phyloP scores from a whole-genome alignment of 2,797 vertebrate genomes.

The Danionella dracula region DNA sequence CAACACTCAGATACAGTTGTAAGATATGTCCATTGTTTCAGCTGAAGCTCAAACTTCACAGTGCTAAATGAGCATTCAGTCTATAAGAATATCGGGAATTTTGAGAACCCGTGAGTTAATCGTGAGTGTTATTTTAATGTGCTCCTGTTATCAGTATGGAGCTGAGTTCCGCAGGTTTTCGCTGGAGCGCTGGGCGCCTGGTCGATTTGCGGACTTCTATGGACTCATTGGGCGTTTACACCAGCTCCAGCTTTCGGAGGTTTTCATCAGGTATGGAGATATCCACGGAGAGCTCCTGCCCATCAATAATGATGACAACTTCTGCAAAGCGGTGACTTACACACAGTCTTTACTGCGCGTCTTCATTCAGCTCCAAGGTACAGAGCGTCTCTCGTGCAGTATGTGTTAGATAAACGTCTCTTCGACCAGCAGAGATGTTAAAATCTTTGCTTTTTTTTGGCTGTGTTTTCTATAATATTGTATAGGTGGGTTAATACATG shows the following conservation, averaged over 20 bases:
- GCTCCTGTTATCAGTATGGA: constrained; percentile 65
- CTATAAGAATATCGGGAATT: no score
- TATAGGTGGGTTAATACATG: no score
- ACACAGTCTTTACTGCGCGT: constrained; percentile 75
- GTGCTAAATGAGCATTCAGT: no score
- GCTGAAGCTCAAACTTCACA: not conserved
- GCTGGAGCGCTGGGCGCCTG: constrained; percentile 74
- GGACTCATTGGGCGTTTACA: constrained; percentile 75
- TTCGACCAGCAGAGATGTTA: no score
- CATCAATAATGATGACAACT: constrained; percentile 84
- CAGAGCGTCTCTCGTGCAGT: not conserved
- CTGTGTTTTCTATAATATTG: no score
- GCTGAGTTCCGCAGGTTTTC: constrained; percentile 84
- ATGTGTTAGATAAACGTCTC: no score
- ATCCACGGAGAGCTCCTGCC: constrained; percentile 81
- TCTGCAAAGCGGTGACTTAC: constrained; percentile 80
- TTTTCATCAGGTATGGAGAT: constrained; percentile 78
- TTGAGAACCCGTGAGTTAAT: no score
- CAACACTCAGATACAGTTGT: not conserved
- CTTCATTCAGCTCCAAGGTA: constrained; percentile 84
- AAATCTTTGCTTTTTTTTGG: no score
- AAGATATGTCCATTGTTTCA: constrained; percentile 7
- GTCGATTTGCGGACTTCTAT: constrained; percentile 80
- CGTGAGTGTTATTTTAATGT: no score
- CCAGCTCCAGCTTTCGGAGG: constrained; percentile 68